phyloP scores from a whole-genome alignment of 2,113 vertebrate species.

The Callorhinus ursinus region DNA sequence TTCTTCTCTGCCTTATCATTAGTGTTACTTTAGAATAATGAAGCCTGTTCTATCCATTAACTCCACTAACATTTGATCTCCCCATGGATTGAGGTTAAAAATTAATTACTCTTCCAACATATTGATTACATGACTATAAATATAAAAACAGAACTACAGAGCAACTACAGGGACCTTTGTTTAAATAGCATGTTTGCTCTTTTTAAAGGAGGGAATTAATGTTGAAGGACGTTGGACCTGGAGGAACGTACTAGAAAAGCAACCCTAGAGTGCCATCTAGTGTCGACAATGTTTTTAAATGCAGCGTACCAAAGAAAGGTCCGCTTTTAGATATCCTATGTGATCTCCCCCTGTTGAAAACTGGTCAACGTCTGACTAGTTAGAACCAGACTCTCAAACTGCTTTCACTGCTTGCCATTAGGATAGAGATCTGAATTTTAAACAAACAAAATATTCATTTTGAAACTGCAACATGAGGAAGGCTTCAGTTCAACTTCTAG shows the following conservation, averaged over 20 bases:
- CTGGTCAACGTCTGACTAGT: background rate
- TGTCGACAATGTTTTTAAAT: background rate
- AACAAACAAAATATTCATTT: background rate
- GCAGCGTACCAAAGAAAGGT: background rate
- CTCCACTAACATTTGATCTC: constrained; percentile 87
- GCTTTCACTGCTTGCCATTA: background rate
- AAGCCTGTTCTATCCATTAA: constrained; percentile 85
- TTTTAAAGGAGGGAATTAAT: constrained; percentile 83
- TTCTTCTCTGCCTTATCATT: constrained; percentile 80
- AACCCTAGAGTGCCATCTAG: constrained; percentile 87
- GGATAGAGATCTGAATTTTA: background rate
- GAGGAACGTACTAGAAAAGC: constrained; percentile 12
- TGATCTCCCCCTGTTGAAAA: background rate
- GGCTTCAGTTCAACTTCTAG: background rate
- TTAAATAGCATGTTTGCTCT: constrained; percentile 88
- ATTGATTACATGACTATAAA: constrained; percentile 90
- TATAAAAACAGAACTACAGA: constrained; percentile 87
- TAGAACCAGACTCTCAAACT: background rate
- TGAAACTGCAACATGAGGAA: background rate
- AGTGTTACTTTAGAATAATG: constrained; percentile 86
- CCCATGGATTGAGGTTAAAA: constrained; percentile 88
- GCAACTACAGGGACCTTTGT: constrained; percentile 86
- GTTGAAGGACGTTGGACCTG: constrained; percentile 46
- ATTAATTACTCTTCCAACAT: constrained; percentile 90
- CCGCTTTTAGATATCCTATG: background rate